Evolutionary conservation across 2,888 invertebrate genomes (phyloP).

Genomic region (Chrysina gloriosa): DNA sequence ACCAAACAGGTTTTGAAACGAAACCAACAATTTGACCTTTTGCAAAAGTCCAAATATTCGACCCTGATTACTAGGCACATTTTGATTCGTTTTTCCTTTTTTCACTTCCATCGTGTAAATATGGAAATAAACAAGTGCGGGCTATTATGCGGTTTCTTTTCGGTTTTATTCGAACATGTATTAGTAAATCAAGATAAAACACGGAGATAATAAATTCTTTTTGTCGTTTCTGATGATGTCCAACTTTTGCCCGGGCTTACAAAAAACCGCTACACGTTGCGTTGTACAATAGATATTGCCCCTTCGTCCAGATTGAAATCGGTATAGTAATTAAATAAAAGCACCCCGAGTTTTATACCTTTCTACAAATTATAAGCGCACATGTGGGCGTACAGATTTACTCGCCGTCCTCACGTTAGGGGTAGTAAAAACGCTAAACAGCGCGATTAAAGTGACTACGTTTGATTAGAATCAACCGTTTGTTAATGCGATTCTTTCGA

Average conservation of each 20-base stretch:
- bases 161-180: too few species aligned
- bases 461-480: conserved; percentile 50
- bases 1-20: too few species aligned
- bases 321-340: conserved; percentile 49
- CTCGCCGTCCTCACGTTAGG: conserved; percentile 49
- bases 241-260: neutral
- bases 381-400: conserved; percentile 51
- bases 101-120: too few species aligned
- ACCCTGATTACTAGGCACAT: too few species aligned
- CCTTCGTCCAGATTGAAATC: conserved; percentile 47
- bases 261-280: conserved; percentile 13
- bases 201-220: conserved; percentile 21
- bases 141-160: too few species aligned
- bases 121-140: too few species aligned
- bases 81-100: too few species aligned
- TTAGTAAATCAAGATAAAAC: too few species aligned
- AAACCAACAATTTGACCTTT: too few species aligned
- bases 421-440: conserved; percentile 49
- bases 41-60: too few species aligned
- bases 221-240: conserved; percentile 11
- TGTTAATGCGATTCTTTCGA: conserved; percentile 42
- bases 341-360: conserved; percentile 48
- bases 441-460: conserved; percentile 47
- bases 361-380: conserved; percentile 50
- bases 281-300: conserved; percentile 2